These are phyloP conservation scores for Eolophus roseicapilla DNA, from an alignment of 2,113 vertebrate genomes.

Conservation along the genomic window DNA sequence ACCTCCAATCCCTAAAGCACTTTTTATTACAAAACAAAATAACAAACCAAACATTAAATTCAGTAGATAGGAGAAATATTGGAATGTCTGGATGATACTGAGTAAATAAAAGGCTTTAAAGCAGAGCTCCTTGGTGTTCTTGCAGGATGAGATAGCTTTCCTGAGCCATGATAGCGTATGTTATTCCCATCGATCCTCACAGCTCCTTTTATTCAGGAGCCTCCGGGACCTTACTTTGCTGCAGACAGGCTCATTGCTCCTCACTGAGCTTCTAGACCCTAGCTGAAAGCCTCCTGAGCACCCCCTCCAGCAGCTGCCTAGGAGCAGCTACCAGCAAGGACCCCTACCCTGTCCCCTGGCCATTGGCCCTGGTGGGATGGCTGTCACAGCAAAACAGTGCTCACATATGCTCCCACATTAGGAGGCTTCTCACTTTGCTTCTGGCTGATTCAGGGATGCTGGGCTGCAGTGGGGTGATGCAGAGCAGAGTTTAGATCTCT, in stretches of 20 bases:
- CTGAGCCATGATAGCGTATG: neutral
- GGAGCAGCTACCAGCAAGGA: neutral
- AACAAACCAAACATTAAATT: neutral
- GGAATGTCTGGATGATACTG: neutral
- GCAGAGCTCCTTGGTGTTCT: neutral
- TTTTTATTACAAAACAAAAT: slow-evolving; percentile 44
- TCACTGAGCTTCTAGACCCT: neutral
- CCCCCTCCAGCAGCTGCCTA: neutral
- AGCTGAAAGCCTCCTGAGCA: neutral
- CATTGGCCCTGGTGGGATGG: no score
- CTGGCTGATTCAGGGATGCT: neutral
- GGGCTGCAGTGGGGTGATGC: neutral
- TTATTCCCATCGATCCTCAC: neutral
- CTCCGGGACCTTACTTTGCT: neutral
- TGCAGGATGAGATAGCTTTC: neutral
- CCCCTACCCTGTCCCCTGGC: neutral
- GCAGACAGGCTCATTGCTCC: accelerated
- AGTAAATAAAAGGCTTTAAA: neutral
- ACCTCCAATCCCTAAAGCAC: slow-evolving; percentile 28
- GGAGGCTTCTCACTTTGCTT: neutral
- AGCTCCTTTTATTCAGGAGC: neutral
- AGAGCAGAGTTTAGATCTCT: neutral
- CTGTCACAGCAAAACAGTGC: neutral
- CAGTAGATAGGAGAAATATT: slow-evolving; percentile 13
- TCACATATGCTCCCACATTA: accelerated